Percentiles rank a stretch among this genome's conserved stretches.
These are phyloP conservation scores for Mamestra configurata DNA, from an alignment of 1,140 invertebrate genomes.

Conservation along the genomic window DNA sequence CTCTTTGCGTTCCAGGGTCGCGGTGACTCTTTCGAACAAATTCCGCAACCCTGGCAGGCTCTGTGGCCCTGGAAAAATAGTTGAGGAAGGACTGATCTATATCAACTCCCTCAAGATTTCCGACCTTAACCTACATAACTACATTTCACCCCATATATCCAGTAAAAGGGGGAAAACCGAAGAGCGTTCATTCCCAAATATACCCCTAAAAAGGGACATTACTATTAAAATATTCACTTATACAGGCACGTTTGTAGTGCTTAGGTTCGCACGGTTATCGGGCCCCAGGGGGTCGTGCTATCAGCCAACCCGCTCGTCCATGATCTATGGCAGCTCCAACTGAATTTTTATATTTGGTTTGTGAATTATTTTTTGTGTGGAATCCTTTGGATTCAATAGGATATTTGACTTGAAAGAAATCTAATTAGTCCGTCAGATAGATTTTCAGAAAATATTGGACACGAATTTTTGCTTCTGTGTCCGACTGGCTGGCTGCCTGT, in stretches of 20 bases:
- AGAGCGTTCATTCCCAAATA: neutral
- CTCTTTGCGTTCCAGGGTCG: no score
- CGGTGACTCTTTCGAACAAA: no score
- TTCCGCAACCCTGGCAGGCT: no score
- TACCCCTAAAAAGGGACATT: slow-evolving; percentile 13
- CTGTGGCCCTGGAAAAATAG: no score
- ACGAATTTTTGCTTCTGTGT: no score
- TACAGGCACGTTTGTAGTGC: neutral
- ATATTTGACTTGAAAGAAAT: no score
- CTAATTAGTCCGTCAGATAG: no score
- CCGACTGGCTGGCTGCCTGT: no score
- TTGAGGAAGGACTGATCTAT: no score
- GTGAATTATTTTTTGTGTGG: neutral
- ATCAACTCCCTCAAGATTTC: no score
- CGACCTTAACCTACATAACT: neutral
- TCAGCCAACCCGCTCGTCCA: neutral
- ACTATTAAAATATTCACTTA: slow-evolving; percentile 43
- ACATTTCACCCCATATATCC: neutral
- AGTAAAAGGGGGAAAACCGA: neutral
- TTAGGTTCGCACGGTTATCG: slow-evolving; percentile 7
- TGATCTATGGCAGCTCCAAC: slow-evolving; percentile 23
- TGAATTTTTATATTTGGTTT: slow-evolving; percentile 9
- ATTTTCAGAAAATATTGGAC: no score
- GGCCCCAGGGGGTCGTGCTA: slow-evolving; percentile 8
- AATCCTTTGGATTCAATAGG: no score